Base-by-base conservation (phyloP, 2,113 vertebrate species). In the Oryzias woworae region DNA sequence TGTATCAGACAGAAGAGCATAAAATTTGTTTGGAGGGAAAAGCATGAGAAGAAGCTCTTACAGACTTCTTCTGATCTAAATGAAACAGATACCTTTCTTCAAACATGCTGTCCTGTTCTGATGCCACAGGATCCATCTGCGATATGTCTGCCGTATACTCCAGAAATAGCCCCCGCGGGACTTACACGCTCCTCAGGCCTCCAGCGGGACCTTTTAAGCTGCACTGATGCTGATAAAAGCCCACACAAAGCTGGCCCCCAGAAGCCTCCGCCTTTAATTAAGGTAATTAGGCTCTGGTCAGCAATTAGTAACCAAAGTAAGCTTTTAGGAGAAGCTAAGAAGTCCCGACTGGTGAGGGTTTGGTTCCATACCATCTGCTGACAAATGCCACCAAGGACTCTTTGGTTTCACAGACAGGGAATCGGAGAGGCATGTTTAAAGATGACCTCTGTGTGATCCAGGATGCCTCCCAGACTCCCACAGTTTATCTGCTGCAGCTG, bases 221-320 rank as follows among this genome's bases (percentile, higher is more conserved):
- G 80, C 90, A 77, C 85, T 91, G 92, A 94, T 92, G 92, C 91
- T 90, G 85, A 93, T 84, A 90, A 88, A 88, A 91, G 90, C 91
- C 84, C 83, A 87, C 84, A 69, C 91, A 86, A 89, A 83, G 80
- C 81, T 89, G 66, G 59, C 88, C 90, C 90, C 88, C 71, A 71
- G 87, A 93, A 90, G 93, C 90, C 92, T 77, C 49, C 77, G 89
- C 94, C 94, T 94, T 98, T 98, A 98, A 98, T 99, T 98, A 98
- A 93, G 87, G 85, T 93, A 95, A 97, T 94, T 94, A 96, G 91
- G 94, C 93, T 93, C 92, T 87, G 90, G 91, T 87, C 93, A 92
- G 91, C 94, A 94, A 95, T 96, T 94, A 94, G 91, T 93, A 92
- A 93, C 93, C 92, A 81, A 90, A 94, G 93, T 93, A 90, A 92